Conservation (phyloP, 2,797 vertebrate genomes). For the Oreochromis grahami region DNA sequence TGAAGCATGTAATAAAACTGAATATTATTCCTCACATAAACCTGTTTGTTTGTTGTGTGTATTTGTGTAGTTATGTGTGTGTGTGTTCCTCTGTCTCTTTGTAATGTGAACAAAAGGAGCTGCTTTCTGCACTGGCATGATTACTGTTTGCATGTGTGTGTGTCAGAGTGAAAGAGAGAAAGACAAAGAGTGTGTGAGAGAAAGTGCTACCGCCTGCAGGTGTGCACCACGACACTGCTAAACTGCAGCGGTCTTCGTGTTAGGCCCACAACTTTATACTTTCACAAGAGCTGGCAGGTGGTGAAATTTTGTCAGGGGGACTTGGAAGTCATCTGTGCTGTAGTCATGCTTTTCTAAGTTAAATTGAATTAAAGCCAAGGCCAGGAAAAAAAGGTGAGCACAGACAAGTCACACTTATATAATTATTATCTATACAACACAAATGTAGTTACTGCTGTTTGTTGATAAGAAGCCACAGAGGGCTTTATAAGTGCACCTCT, state of each 20-base stretch:
- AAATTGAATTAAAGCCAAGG: background rate
- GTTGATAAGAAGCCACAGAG: background rate
- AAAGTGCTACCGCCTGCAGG: constrained; percentile 22
- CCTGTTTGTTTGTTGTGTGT: constrained; percentile 22
- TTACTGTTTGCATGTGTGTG: constrained; percentile 15
- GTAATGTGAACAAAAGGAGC: constrained; percentile 47
- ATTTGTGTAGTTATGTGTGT: background rate
- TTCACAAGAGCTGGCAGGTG: background rate
- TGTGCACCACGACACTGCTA: constrained; percentile 16
- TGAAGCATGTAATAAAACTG: background rate
- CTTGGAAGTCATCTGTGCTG: background rate
- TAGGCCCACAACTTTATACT: constrained; percentile 25
- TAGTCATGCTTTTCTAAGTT: background rate
- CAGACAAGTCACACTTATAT: background rate
- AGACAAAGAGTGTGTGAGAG: background rate
- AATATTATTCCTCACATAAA: background rate
- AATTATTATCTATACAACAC: background rate
- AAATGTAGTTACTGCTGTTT: background rate
- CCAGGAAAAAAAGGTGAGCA: background rate
- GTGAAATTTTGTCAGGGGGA: background rate
- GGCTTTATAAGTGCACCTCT: background rate
- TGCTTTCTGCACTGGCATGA: constrained; percentile 30
- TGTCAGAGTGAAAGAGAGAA: background rate
- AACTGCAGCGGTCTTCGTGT: constrained; percentile 17
- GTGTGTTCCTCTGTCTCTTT: constrained; percentile 5